phyloP scores from a whole-genome alignment of 2,797 vertebrate genomes.

The Pteronotus mesoamericanus region DNA sequence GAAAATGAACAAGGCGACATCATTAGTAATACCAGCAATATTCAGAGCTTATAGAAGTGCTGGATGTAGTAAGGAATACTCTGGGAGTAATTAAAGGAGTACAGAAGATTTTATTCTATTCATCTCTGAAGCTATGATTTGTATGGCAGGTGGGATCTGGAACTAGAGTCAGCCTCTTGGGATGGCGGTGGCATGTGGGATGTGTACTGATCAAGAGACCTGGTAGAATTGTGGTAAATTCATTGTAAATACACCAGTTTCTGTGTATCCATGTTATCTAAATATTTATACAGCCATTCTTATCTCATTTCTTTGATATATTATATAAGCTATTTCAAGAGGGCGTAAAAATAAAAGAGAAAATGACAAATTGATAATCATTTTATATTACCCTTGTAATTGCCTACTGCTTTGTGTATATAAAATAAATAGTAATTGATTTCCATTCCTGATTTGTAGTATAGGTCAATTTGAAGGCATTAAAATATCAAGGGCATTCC shows the following conservation, averaged over 20 bases:
- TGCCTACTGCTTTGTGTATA: neutral
- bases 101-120: neutral
- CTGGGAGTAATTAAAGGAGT: neutral
- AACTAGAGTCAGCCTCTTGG: neutral
- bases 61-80: neutral
- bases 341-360: neutral
- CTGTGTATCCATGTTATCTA: neutral
- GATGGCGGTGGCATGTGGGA: neutral
- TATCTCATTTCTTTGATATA: neutral
- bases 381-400: slow-evolving; percentile 11
- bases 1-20: neutral
- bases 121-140: neutral
- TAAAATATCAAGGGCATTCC: neutral
- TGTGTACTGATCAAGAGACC: neutral
- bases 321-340: neutral
- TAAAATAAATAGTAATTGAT: neutral
- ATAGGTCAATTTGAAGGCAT: neutral
- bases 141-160: neutral
- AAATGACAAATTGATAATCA: neutral
- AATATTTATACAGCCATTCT: neutral
- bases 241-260: neutral
- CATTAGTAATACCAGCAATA: neutral
- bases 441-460: neutral
- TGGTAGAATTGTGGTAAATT: neutral
- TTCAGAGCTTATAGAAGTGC: neutral